Base-by-base conservation (phyloP, 2,888 invertebrate species). In the Melitaea athalia region DNA sequence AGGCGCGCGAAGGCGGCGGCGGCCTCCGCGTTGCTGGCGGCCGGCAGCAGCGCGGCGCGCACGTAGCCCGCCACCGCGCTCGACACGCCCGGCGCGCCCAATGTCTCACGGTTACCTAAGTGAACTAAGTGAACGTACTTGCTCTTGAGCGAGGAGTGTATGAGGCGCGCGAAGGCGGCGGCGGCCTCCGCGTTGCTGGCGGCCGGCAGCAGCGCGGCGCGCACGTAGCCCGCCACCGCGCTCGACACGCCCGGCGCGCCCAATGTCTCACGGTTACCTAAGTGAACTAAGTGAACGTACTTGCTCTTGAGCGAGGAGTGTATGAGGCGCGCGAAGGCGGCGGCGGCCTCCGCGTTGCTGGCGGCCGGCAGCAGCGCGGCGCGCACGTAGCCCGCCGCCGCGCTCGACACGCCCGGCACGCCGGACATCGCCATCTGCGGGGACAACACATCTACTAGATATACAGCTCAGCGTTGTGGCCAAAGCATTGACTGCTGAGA, bases 121-220 rank as follows among this genome's bases (percentile, higher is more conserved):
- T 0, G 17, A 43, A 38, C 8, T 10, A 11, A 4, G 12, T 0
- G 17, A 43, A 81, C 87, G 71, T 10, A 93, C 93, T 91, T 91
- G 91, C 90, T 91, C 90, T 98, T 97, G 70, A 99, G 93, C 59
- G 98, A 98, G 79, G 97, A 98, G 87, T 99, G 97, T 84, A 99
- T 99, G 94, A 99, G 96, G 71, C 98, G 93, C 0, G 99, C 98
- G 92, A 99, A 99, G 69, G 96, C 96, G n/a, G 98, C 98, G 3
- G 98, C 98, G 0, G 99, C 99, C 91, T 99, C 99, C 0, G 98
- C 97, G 90, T 99, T 98, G 31, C 97, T 96, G 81, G 96, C 95
- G 64, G 96, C 96, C 0, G 98, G 98, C 75, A 99, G 89, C 64
- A 99, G 89, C 60, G 98, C 98, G 38, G 3, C 38, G 38, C 38